These are phyloP conservation scores for Hiodon alosoides DNA, from an alignment of 2,113 vertebrate species.

Conservation along the genomic window DNA sequence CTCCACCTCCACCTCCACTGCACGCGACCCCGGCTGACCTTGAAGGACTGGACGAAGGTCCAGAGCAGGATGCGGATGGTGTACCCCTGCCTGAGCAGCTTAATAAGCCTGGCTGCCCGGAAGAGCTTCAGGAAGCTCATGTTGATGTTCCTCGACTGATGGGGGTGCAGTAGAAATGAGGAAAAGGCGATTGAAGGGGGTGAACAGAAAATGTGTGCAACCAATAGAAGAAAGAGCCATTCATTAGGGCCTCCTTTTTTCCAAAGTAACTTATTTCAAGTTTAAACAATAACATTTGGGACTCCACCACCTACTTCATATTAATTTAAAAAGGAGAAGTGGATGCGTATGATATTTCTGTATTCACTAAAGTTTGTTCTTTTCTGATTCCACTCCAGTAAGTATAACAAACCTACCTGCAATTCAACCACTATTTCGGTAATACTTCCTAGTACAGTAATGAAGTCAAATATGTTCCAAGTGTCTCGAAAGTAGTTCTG, in stretches of 20 bases:
- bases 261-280: background rate
- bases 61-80: slow-evolving; percentile 96
- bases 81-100: slow-evolving; percentile 92
- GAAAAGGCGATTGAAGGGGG: background rate
- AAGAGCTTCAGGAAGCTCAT: slow-evolving; percentile 98
- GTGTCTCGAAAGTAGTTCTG: slow-evolving; percentile 98
- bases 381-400: background rate
- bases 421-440: slow-evolving; percentile 86
- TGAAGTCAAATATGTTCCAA: slow-evolving; percentile 99
- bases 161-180: background rate
- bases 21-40: slow-evolving; percentile 55
- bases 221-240: no score
- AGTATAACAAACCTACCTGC: slow-evolving; percentile 45
- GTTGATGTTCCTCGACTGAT: slow-evolving; percentile 79
- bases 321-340: no score
- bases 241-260: no score
- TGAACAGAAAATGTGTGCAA: background rate
- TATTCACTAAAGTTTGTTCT: background rate
- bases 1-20: background rate
- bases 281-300: background rate
- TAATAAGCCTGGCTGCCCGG: slow-evolving; percentile 94
- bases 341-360: no score
- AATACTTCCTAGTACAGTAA: slow-evolving; percentile 94
- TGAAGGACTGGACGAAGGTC: slow-evolving; percentile 97
- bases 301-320: no score